Base-by-base conservation (phyloP, 2,797 vertebrate genomes). In the Gobio occitaniae region DNA sequence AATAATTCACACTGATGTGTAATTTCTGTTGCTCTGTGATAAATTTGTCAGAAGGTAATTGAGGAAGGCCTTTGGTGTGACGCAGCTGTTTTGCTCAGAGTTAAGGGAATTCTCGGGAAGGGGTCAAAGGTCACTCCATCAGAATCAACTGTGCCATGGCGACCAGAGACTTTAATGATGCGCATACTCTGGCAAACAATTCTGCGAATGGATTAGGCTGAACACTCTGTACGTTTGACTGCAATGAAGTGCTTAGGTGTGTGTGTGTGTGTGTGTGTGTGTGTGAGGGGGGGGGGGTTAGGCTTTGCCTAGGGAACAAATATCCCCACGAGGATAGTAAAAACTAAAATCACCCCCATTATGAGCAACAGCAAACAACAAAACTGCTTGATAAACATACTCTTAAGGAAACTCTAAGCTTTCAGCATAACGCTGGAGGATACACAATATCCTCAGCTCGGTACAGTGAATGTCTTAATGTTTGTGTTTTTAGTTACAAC, bases 1-100 rank as follows among this genome's bases (percentile, higher is more conserved):
- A 93, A 91, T 93, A 88, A 93, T 93, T 93, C 89, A 90, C 89
- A 88, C 59, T 78, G 81, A 87, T 86, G 87, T 89, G 65, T 86
- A 87, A 91, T 90, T 86, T 84, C 82, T 88, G 83, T 81, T 50
- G 72, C 75, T 89, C 66, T 29, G 85, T 36, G 38, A 17, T 6
- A 8, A 32, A 66, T 56, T 4, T 83, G 74, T 17, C 29, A 83
- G 72, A 5, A 44, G 9, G 48, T 54, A 69, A 70, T 8, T 56
- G 47, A 63, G 69, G n/a, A 25, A 36, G 29, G 38, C 52, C 4
- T 50, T 38, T 48, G 16, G 36, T 25, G 21, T 66, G 61, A 76
- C 48, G 71, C 72, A 50, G 32, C 1, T 68, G 63, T 66, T 68
- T 68, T 80, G 16, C 25, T n/a, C 16, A 48, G 71, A 52, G 54